A percentile compares a stretch with the other conserved stretches of the same genome.
These are phyloP conservation scores for Chesias legatella DNA, from an alignment of 2,888 invertebrate genomes.

Conservation along the genomic window DNA sequence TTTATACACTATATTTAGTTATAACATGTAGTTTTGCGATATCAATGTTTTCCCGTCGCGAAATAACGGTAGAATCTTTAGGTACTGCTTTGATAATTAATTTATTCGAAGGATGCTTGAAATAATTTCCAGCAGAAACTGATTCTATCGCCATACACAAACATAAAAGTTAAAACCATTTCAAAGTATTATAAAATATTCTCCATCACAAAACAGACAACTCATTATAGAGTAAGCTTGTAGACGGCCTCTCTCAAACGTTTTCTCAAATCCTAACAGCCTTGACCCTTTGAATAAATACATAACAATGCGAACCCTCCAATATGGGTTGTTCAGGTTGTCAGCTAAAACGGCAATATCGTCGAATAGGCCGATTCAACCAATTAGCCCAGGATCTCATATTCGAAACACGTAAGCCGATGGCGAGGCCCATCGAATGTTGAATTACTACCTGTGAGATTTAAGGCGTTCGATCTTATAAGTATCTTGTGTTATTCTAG, in stretches of 20 bases:
- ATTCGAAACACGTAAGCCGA: conserved; percentile 53
- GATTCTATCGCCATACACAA: too few species aligned
- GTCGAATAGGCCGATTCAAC: conserved; percentile 28
- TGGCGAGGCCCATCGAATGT: too few species aligned
- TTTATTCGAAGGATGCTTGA: too few species aligned
- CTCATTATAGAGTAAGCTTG: conserved; percentile 10
- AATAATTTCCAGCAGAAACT: too few species aligned
- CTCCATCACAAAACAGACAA: not conserved
- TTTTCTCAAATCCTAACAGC: conserved; percentile 23
- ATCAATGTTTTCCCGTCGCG: too few species aligned
- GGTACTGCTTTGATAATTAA: too few species aligned
- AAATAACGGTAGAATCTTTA: too few species aligned
- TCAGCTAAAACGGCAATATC: conserved; percentile 28
- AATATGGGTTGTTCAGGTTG: conserved; percentile 23
- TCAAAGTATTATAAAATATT: not conserved
- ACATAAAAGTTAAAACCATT: too few species aligned
- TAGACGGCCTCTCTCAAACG: conserved; percentile 6
- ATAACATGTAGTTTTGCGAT: too few species aligned
- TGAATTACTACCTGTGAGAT: conserved; percentile 21
- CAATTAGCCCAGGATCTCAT: conserved; percentile 44
- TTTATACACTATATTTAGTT: too few species aligned
- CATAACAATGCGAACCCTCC: conserved; percentile 23
- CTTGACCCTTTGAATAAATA: conserved; percentile 31
- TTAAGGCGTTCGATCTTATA: too few species aligned
- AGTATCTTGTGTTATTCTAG: too few species aligned